Conservation (phyloP, 1,140 invertebrate genomes). For the Cydia pomonella region DNA sequence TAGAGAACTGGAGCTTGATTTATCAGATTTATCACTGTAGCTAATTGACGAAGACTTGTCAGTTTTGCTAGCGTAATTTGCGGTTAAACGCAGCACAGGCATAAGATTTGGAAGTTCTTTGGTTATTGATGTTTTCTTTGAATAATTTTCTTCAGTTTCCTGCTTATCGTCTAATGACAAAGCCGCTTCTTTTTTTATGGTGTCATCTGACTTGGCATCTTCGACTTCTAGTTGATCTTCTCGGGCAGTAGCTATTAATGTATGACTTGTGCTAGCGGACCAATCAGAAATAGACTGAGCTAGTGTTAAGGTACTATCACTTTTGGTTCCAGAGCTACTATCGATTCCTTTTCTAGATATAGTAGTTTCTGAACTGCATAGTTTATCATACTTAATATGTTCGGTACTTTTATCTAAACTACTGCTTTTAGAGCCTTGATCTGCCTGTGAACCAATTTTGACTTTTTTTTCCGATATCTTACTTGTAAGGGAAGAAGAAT, state of each 20-base stretch:
- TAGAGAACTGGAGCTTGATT: slow-evolving; percentile 79
- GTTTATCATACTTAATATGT: slow-evolving; percentile 81
- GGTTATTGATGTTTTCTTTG: slow-evolving; percentile 37
- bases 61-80: slow-evolving; percentile 57
- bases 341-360: slow-evolving; percentile 74
- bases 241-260: slow-evolving; percentile 79
- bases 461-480: slow-evolving; percentile 72
- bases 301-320: slow-evolving; percentile 82
- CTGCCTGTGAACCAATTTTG: slow-evolving; percentile 67
- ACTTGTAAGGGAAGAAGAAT: slow-evolving; percentile 70
- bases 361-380: slow-evolving; percentile 82
- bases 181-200: slow-evolving; percentile 50
- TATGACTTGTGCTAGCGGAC: slow-evolving; percentile 83
- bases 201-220: slow-evolving; percentile 58
- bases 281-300: slow-evolving; percentile 83
- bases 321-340: slow-evolving; percentile 82
- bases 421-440: slow-evolving; percentile 75
- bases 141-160: slow-evolving; percentile 43
- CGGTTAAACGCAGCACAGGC: slow-evolving; percentile 64
- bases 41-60: slow-evolving; percentile 76
- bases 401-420: slow-evolving; percentile 78
- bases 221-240: slow-evolving; percentile 67
- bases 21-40: slow-evolving; percentile 79
- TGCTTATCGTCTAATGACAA: slow-evolving; percentile 33
- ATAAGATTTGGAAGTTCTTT: slow-evolving; percentile 42